Evolutionary conservation across 2,113 vertebrate species (phyloP).

Genomic region (Muscicapa adusta): DNA sequence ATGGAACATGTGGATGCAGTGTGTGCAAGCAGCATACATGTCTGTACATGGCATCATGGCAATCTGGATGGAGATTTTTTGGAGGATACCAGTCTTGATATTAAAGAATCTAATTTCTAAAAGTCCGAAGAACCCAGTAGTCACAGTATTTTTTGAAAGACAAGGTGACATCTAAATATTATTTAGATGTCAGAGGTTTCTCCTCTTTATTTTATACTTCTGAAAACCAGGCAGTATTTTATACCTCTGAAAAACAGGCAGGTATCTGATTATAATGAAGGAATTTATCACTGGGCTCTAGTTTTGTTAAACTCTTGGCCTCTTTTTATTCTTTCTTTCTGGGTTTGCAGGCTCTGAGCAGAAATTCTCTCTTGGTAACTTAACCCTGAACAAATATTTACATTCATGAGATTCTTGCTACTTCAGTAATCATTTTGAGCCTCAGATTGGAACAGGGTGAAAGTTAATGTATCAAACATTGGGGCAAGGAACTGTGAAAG

Average conservation of each 20-base stretch:
- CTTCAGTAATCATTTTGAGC: slow-evolving; percentile 1
- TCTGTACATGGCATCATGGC: not conserved
- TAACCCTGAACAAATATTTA: slow-evolving; percentile 47
- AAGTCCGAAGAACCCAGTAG: not conserved
- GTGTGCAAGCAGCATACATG: not conserved
- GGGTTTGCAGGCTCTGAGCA: not conserved
- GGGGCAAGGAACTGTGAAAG: not conserved
- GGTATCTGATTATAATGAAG: not conserved
- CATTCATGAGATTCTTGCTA: slow-evolving; percentile 55
- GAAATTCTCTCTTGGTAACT: slow-evolving; percentile 23
- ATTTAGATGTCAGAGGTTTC: not conserved
- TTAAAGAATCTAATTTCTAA: not conserved
- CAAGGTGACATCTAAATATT: not conserved
- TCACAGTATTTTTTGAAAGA: not conserved
- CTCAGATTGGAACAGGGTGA: not conserved
- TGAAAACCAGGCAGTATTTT: not conserved
- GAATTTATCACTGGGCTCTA: not conserved
- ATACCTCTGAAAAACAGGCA: not conserved
- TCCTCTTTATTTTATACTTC: not conserved
- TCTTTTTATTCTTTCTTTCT: slow-evolving; percentile 17
- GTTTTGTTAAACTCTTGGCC: slow-evolving; percentile 50
- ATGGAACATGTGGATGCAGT: not conserved
- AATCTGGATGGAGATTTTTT: not conserved
- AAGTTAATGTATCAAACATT: not conserved
- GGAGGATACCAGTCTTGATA: not conserved